Base-by-base conservation (phyloP, 2,113 vertebrate species). In the Trachemys scripta region DNA sequence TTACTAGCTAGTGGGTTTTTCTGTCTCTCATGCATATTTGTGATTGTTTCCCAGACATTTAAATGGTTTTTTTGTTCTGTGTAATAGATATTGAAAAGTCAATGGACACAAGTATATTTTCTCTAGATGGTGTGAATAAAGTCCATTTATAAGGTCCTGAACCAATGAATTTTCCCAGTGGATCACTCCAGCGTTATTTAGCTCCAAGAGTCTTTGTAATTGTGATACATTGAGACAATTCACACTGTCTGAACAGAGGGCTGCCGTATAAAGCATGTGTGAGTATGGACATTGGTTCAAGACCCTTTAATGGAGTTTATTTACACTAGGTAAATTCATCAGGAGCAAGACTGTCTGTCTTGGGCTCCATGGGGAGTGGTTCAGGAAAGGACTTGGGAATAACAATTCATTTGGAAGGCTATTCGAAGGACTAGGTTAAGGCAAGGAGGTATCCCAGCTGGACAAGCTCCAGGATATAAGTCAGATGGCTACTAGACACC, bases 161-260 rank as follows among this genome's bases (percentile, higher is more conserved):
- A 94, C 80, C 94, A 95, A 89, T 96, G 94, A 92, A 92, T 97
- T 97, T 94, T 97, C 94, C 95, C 92, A 92, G 45, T 1, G n/a
- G 94, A 90, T 98, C 97, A 84, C 90, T 97, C 94, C 82, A 56
- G 84, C 97, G 90, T 98, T 95, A 93, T 96, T 98, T 97, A 97
- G 85, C 93, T 95, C 94, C 83, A 69, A 93, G 94, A 83, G 82
- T 96, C 96, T 96, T 45, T 7, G 84, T 98, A 98, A 98, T 96
- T 97, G 96, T 98, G 97, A 98, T 95, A 59, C 93, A 96, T 94
- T 53, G 93, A 95, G 92, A 96, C 87, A 97, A 98, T 97, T 85
- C 92, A 38, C 81, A 81, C 90, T 11, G 25, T 87, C 85, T 65
- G 80, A 65, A 88, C 93, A 95, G 79, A 4, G 79, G 82, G 92